Percentiles rank a stretch among this genome's conserved stretches.
phyloP scores from a whole-genome alignment of 2,113 vertebrate genomes.

The Oreocharis arfaki region DNA sequence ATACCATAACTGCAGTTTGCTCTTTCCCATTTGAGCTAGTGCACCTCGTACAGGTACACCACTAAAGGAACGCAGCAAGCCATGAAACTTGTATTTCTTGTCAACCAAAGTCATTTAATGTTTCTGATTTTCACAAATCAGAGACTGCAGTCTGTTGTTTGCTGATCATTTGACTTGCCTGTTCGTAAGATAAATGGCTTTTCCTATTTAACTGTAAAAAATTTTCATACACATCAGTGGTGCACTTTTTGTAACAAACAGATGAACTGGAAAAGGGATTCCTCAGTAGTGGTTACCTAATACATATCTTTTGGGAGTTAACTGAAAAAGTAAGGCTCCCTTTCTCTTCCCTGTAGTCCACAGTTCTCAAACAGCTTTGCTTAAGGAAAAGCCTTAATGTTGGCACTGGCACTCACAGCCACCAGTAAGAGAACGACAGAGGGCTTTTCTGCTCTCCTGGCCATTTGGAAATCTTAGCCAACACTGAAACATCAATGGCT shows the following conservation, averaged over 20 bases:
- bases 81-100: not conserved
- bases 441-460: not conserved
- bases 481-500: not conserved
- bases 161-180: not conserved
- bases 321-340: not conserved
- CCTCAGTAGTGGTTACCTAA: not conserved
- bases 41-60: not conserved
- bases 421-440: not conserved
- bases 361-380: not conserved
- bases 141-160: not conserved
- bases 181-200: not conserved
- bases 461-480: not conserved
- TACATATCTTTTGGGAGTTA: not conserved
- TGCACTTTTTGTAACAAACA: not conserved
- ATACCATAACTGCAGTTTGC: not conserved
- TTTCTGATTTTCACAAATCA: not conserved
- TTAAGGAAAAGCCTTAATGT: not conserved
- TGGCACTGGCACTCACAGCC: not conserved
- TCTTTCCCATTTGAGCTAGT: not conserved
- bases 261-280: not conserved
- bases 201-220: not conserved
- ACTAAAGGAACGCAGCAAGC: not conserved
- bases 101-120: not conserved
- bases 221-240: not conserved
- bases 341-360: not conserved